Base-by-base conservation (phyloP, 1,140 invertebrate species). In the Pogonognathellus flavescens region DNA sequence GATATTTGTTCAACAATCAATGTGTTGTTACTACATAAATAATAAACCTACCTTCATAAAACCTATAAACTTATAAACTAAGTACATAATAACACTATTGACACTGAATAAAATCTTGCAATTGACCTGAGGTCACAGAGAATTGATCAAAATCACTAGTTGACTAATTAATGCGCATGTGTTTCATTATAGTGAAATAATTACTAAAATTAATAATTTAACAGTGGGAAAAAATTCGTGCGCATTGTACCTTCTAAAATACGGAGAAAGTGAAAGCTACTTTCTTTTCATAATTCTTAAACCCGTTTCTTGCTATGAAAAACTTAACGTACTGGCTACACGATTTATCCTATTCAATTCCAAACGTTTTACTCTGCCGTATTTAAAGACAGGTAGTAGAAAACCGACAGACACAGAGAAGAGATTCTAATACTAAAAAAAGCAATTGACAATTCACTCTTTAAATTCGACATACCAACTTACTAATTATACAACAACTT, bases 181-280 rank as follows among this genome's bases (percentile, higher is more conserved):
- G 31, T 41, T 41, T 41, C 31, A 41, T 41, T 41, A 6, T 41
- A 41, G 31, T 41, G 31, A 41, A 41, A 41, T 41, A 41, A 41
- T 41, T 41, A 41, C 31, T 41, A 41, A 41, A 41, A 41, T 41
- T 41, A 6, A 66, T 10, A 66, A 31, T 66, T 66, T 25, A 66
- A 20, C 18, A 66, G 62, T 66, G 62, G 31, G 31, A 66, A 66
- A n/a, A 66, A 66, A 25, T 25, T 13, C 62, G 62, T 66, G 62
- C 62, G 62, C 62, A 66, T 25, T 66, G 62, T 66, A 66, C 62
- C 62, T 66, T 66, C 62, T 66, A 41, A 41, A 41, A 41, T 41
- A 25, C 62, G 62, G 62, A 66, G 22, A 66, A 66, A 66, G 62
- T 20, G 62, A 66, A 66, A 60, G 25, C 25, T 25, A 5, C 60